Conservation (phyloP, 1,140 invertebrate genomes). For the Antheraea pernyi region DNA sequence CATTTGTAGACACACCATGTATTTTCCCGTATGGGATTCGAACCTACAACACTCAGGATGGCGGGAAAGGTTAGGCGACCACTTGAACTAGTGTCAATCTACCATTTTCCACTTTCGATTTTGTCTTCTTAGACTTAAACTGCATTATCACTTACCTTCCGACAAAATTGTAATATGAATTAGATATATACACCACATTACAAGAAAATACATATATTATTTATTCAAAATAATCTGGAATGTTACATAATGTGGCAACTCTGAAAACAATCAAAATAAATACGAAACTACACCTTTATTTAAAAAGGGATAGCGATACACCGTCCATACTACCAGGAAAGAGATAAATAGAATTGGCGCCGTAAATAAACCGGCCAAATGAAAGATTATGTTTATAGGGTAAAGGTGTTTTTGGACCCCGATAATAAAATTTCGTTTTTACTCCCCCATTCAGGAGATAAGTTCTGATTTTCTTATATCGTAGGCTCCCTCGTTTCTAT, state of each 20-base stretch:
- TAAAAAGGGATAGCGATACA: constrained; percentile 36
- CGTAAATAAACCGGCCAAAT: constrained; percentile 69
- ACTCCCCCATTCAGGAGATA: constrained; percentile 39
- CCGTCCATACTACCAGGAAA: constrained; percentile 23
- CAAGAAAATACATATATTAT: too few relatives aligned
- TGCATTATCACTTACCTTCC: too few relatives aligned
- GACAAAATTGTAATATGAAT: too few relatives aligned
- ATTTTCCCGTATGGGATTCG: too few relatives aligned
- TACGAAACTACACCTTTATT: constrained; percentile 49
- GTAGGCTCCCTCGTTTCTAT: background rate
- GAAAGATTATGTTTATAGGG: constrained; percentile 78
- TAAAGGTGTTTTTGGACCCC: constrained; percentile 61
- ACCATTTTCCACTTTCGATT: too few relatives aligned
- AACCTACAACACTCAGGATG: too few relatives aligned
- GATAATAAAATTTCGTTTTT: constrained; percentile 70
- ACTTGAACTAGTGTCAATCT: too few relatives aligned
- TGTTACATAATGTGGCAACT: background rate
- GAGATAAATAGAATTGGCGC: constrained; percentile 27
- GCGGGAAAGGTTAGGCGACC: too few relatives aligned
- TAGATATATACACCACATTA: too few relatives aligned
- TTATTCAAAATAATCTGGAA: too few relatives aligned
- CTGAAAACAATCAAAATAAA: constrained; percentile 49
- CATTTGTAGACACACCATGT: too few relatives aligned
- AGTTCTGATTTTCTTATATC: constrained; percentile 34
- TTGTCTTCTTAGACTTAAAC: too few relatives aligned